A percentile compares a stretch with the other conserved stretches of the same genome.
Conservation (phyloP, 2,888 invertebrate genomes). For the Patella pellucida region DNA sequence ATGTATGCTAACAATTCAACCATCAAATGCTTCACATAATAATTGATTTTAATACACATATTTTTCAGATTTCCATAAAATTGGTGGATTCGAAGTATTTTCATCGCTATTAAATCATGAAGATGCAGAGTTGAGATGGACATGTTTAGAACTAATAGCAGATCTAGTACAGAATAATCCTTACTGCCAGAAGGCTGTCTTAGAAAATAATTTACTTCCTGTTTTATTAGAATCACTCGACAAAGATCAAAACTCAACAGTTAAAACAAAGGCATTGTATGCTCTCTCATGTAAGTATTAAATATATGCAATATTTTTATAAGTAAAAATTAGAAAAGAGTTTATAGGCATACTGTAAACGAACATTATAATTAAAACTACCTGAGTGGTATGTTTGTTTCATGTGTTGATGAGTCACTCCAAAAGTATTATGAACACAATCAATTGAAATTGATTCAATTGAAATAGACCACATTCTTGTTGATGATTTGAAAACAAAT, state of each 20-base stretch:
- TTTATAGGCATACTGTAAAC: too few species aligned
- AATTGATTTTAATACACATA: background rate
- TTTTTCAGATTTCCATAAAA: constrained; percentile 82
- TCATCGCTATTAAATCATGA: constrained; percentile 78
- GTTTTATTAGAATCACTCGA: constrained; percentile 77
- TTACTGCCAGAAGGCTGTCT: constrained; percentile 81
- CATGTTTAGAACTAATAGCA: constrained; percentile 81
- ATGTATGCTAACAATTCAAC: too few species aligned
- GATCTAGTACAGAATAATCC: constrained; percentile 89
- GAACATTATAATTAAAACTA: too few species aligned
- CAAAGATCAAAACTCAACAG: constrained; percentile 75
- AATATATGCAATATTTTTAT: background rate
- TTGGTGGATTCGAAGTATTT: constrained; percentile 85
- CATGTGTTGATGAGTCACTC: background rate
- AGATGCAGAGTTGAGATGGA: constrained; percentile 77
- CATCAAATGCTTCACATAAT: too few species aligned
- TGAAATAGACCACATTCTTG: too few species aligned
- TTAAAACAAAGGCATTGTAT: constrained; percentile 81
- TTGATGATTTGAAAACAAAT: too few species aligned
- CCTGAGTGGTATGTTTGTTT: background rate
- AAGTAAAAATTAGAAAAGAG: too few species aligned
- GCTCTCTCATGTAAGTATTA: constrained; percentile 83
- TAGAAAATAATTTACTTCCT: constrained; percentile 79
- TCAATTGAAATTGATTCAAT: too few species aligned
- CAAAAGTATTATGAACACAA: background rate